Conservation (phyloP, 2,113 vertebrate species). For the Varanus salvator region DNA sequence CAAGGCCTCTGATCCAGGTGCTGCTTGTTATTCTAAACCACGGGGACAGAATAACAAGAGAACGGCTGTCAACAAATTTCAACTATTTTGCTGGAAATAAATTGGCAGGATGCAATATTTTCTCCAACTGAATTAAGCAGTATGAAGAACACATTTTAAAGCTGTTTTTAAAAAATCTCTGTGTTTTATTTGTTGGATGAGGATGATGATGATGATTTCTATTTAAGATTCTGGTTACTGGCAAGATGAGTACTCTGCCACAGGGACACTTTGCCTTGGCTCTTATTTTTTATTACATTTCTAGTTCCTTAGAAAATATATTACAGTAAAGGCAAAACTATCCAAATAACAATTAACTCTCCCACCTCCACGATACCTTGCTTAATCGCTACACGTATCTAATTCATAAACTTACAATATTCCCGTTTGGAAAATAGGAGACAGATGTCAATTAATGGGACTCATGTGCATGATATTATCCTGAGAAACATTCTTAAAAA, state of each 20-base stretch:
- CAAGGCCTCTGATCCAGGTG: constrained; percentile 6
- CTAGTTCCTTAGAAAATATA: neutral
- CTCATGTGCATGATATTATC: neutral
- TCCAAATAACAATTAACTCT: neutral
- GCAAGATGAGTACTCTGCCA: too few relatives aligned
- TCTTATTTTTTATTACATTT: constrained; percentile 5
- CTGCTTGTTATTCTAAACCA: constrained; percentile 9
- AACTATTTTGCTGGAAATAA: constrained; percentile 1
- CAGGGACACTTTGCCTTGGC: neutral
- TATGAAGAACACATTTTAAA: neutral
- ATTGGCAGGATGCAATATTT: neutral
- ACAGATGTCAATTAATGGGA: neutral
- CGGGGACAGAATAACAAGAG: constrained; percentile 8
- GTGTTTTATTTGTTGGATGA: neutral
- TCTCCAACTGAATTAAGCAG: neutral
- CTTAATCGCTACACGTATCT: neutral
- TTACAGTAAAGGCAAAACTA: constrained; percentile 4
- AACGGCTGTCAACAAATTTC: neutral
- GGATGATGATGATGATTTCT: neutral
- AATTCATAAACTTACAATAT: neutral
- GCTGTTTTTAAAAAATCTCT: neutral
- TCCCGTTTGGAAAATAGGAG: neutral
- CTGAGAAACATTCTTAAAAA: constrained; percentile 9
- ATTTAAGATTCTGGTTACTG: neutral
- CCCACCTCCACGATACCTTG: neutral